phyloP scores from a whole-genome alignment of 2,888 invertebrate genomes.

The Fabriciana adippe region DNA sequence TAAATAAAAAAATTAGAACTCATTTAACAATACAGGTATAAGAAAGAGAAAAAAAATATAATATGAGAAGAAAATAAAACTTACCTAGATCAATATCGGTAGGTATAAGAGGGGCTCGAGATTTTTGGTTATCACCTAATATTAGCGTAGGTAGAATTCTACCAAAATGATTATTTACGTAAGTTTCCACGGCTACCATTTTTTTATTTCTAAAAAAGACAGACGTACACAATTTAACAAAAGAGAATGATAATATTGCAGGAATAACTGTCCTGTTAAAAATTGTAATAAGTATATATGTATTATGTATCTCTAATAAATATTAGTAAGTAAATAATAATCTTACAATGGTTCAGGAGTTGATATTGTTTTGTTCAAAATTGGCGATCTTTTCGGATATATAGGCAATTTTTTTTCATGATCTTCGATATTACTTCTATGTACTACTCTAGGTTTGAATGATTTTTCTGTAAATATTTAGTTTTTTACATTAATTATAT shows the following conservation, averaged over 20 bases:
- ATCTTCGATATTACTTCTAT: conserved; percentile 49
- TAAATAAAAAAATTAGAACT: no score
- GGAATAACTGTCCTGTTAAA: no score
- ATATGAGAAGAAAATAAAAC: not conserved
- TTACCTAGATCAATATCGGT: conserved; percentile 57
- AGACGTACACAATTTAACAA: not conserved
- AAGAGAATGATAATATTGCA: no score
- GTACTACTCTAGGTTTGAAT: conserved; percentile 45
- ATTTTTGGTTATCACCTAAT: conserved; percentile 43
- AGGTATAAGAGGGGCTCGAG: conserved; percentile 58
- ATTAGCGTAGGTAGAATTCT: conserved; percentile 36
- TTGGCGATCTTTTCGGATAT: conserved; percentile 38
- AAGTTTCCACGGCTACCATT: conserved; percentile 62
- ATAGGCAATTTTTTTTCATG: conserved; percentile 37
- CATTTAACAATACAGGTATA: not conserved
- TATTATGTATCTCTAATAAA: not conserved
- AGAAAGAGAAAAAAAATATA: not conserved
- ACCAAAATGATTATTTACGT: conserved; percentile 59
- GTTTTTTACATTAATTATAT: no score
- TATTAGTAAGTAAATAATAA: conserved; percentile 8
- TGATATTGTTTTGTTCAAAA: conserved; percentile 42
- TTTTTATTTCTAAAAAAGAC: conserved; percentile 52
- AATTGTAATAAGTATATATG: no score
- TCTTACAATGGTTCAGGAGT: conserved; percentile 52
- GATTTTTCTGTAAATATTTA: conserved; percentile 23